These are phyloP conservation scores for Lamellibrachia satsuma DNA, from an alignment of 2,888 invertebrate species.

Conservation along the genomic window DNA sequence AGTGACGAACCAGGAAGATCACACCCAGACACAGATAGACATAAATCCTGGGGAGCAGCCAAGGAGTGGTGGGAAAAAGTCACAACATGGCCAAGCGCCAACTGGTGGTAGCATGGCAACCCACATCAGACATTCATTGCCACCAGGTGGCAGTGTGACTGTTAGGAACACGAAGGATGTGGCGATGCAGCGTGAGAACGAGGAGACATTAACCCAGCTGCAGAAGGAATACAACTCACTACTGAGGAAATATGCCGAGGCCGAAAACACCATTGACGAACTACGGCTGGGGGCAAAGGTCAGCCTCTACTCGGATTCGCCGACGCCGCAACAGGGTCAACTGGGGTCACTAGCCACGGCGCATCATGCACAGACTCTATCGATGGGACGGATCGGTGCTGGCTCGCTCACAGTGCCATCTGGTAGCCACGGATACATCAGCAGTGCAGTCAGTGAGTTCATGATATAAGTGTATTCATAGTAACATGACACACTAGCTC, in stretches of 20 bases:
- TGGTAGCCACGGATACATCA: conserved; percentile 3
- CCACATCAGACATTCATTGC: not conserved
- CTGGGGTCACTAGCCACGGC: conserved; percentile 18
- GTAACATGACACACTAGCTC: too few relatives aligned
- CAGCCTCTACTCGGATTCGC: conserved; percentile 56
- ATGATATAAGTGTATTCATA: not conserved
- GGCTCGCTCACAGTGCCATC: not conserved
- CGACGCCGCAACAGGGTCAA: conserved; percentile 46
- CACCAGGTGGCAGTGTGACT: not conserved
- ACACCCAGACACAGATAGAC: not conserved
- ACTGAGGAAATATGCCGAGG: conserved; percentile 63
- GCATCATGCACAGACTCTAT: conserved; percentile 25
- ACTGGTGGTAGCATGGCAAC: not conserved
- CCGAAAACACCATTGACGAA: conserved; percentile 65
- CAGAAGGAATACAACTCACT: conserved; percentile 60
- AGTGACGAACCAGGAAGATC: not conserved
- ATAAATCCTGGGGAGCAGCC: not conserved
- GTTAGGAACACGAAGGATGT: conserved; percentile 23
- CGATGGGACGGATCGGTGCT: not conserved
- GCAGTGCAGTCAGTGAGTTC: not conserved
- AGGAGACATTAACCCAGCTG: conserved; percentile 35
- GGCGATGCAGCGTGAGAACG: conserved; percentile 31
- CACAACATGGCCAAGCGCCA: not conserved
- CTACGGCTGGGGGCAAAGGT: conserved; percentile 61
- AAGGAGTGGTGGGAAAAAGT: not conserved